A percentile compares a stretch with the other conserved stretches of the same genome.
Conservation (phyloP, 2,888 invertebrate species). For the Busseola fusca region DNA sequence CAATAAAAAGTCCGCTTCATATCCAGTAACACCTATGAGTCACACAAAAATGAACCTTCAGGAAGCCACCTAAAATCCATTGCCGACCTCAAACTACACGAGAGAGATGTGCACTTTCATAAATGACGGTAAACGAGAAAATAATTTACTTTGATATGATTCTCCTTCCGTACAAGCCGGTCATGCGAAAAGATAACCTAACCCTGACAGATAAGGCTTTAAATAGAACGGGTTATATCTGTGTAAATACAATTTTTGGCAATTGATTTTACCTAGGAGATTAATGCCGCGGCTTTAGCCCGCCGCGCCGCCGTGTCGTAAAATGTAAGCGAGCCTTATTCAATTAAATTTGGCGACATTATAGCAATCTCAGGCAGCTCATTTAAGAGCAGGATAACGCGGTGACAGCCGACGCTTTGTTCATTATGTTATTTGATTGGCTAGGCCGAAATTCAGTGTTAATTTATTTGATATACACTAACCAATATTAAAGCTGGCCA, state of each 20-base stretch:
- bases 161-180: slow-evolving; percentile 72
- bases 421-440: slow-evolving; percentile 76
- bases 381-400: slow-evolving; percentile 78
- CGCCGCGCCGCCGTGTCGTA: slow-evolving; percentile 78
- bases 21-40: slow-evolving; percentile 58
- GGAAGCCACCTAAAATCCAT: slow-evolving; percentile 69
- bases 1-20: slow-evolving; percentile 78
- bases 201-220: slow-evolving; percentile 68
- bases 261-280: slow-evolving; percentile 86
- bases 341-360: slow-evolving; percentile 87
- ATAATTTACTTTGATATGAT: slow-evolving; percentile 87
- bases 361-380: slow-evolving; percentile 85
- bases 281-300: slow-evolving; percentile 84
- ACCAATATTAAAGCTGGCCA: slow-evolving; percentile 30
- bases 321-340: slow-evolving; percentile 88
- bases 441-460: slow-evolving; percentile 56
- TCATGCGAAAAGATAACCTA: slow-evolving; percentile 74
- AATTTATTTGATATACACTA: slow-evolving; percentile 58
- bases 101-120: slow-evolving; percentile 80
- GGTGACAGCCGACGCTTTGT: slow-evolving; percentile 73
- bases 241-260: slow-evolving; percentile 84
- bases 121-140: slow-evolving; percentile 81
- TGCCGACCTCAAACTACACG: slow-evolving; percentile 59
- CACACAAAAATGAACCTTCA: slow-evolving; percentile 78
- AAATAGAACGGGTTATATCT: slow-evolving; percentile 64